A percentile compares a stretch with the other conserved stretches of the same genome.
Evolutionary conservation across 1,140 invertebrate species (phyloP).

Genomic region (Berghia stephanieae): DNA sequence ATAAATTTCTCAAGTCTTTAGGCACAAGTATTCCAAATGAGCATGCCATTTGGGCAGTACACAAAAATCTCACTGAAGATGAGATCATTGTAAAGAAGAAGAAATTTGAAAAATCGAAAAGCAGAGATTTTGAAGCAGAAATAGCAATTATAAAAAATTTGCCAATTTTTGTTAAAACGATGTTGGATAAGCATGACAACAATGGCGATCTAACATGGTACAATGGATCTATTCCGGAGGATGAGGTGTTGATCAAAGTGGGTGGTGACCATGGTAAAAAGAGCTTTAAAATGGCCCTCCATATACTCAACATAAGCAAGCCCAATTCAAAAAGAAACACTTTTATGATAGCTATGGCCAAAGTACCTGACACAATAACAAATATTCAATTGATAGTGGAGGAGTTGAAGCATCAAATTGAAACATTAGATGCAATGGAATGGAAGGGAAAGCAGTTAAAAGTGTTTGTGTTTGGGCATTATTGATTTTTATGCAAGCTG

Average conservation of each 20-base stretch:
- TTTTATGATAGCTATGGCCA: not conserved
- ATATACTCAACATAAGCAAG: not conserved
- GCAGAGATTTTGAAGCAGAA: not conserved
- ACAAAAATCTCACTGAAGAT: too few species aligned
- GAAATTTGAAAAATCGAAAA: too few species aligned
- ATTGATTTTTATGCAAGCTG: not conserved
- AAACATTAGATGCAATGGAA: not conserved
- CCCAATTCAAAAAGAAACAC: slow-evolving; percentile 13
- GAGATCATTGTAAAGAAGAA: too few species aligned
- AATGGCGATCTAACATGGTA: not conserved
- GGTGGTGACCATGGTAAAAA: slow-evolving; percentile 10
- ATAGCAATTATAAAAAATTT: too few species aligned
- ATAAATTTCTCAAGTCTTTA: too few species aligned
- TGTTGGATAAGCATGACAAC: not conserved
- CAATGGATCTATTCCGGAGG: not conserved
- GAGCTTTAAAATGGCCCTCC: not conserved
- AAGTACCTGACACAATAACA: not conserved
- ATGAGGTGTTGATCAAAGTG: not conserved
- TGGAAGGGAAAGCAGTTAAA: not conserved
- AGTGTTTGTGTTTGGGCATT: slow-evolving; percentile 5
- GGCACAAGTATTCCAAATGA: too few species aligned
- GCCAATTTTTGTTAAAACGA: not conserved
- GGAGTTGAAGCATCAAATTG: not conserved
- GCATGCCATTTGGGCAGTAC: too few species aligned
- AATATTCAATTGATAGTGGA: not conserved